Percentiles rank a stretch among this genome's conserved stretches.
Conservation (phyloP, 1,140 invertebrate genomes). For the Riptortus pedestris region DNA sequence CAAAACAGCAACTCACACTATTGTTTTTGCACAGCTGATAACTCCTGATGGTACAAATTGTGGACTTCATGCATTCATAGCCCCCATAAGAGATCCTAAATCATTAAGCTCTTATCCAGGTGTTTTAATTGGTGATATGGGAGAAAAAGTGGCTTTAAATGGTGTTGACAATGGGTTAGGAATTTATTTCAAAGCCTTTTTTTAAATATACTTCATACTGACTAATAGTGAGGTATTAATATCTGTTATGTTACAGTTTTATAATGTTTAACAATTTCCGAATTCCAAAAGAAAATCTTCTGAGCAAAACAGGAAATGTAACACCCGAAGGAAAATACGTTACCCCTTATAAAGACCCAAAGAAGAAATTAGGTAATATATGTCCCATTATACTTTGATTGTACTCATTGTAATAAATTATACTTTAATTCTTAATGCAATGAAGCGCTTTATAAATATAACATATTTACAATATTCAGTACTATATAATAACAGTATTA, state of each 20-base stretch:
- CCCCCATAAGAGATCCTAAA: slow-evolving; percentile 65
- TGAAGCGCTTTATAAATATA: no score
- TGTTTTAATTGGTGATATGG: slow-evolving; percentile 68
- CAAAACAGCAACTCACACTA: slow-evolving; percentile 73
- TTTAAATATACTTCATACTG: slow-evolving; percentile 7
- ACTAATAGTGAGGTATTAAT: no score
- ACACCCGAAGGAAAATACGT: slow-evolving; percentile 69
- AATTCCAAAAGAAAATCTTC: slow-evolving; percentile 66
- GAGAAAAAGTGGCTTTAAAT: slow-evolving; percentile 77
- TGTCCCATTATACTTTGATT: not conserved
- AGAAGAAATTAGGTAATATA: slow-evolving; percentile 45
- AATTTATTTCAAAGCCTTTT: not conserved
- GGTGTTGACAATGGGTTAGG: slow-evolving; percentile 76
- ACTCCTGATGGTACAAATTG: slow-evolving; percentile 62
- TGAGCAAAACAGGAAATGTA: slow-evolving; percentile 82
- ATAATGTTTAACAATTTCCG: slow-evolving; percentile 75
- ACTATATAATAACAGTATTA: no score
- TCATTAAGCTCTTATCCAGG: slow-evolving; percentile 63
- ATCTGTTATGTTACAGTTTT: slow-evolving; percentile 47
- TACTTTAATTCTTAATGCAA: no score
- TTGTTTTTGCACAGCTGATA: slow-evolving; percentile 81
- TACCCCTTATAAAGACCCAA: slow-evolving; percentile 57
- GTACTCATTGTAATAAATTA: no score
- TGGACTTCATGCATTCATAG: slow-evolving; percentile 76
- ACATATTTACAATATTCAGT: no score